Base-by-base conservation (phyloP, 2,797 vertebrate species). In the Pangasius krempfi region DNA sequence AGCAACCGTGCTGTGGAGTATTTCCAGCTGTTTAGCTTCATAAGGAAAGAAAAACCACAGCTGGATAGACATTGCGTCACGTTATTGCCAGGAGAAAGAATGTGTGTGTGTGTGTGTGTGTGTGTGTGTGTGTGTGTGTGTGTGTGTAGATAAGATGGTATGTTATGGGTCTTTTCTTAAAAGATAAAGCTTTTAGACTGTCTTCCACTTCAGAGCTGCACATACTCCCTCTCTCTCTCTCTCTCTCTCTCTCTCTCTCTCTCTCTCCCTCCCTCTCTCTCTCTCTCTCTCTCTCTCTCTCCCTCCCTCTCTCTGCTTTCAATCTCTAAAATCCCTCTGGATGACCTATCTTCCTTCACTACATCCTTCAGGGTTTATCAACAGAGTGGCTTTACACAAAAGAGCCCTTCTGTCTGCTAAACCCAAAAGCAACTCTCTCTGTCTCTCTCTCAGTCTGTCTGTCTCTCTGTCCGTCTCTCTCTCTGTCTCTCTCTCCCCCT, bases 181-280 rank as follows among this genome's bases (percentile, higher is more conserved):
- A 81, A 91, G 84, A 90, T 89, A 89, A 89, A 87, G 88, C 88
- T 90, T 87, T 88, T 60, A 76, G 88, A 84, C 44, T 56, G 84
- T 78, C 86, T 50, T 68, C 52, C 33, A 86, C 86, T 60, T 90
- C 86, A 90, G 82, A 88, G 6, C 86, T 86, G 85, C 73, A 60
- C 66, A 72, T 85, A 13, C 44, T 0, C 27, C 3, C 70, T 10
- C 6, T 66, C n/a, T 30, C 62, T 66, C n/a, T 14, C 27, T 66
- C 9, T 64, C 60, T 58, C 56, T 54, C 84, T n/a, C 37, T 1
- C 20, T 4, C 18, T 0, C 9, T n/a, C 22, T 30, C 75, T 84
- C 50, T 30, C 12, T 64, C 62, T n/a, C 58, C 13, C 27, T n/a
- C 9, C 10, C 25, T 6, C 70, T 10, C 2, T 66, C n/a, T 30